Base-by-base conservation (phyloP, 2,797 vertebrate species). In the Hozukius guyotensis region DNA sequence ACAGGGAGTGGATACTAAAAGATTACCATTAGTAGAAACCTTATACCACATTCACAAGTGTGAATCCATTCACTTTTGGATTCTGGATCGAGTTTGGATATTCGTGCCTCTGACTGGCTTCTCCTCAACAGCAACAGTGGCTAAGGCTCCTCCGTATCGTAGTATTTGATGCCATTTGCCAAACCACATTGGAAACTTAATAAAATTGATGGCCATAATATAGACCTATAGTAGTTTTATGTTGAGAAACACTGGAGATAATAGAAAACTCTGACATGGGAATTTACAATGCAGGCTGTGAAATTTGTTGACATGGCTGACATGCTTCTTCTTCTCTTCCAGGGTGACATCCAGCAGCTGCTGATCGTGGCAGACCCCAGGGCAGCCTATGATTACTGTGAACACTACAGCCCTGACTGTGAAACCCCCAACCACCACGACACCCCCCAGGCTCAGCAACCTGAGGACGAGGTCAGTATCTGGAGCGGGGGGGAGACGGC, bases 281-380 rank as follows among this genome's bases (percentile, higher is more conserved):
- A 84, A 53, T 81, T 72, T 60, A 52, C 22, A 64, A 29, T 14
- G 2, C 6, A 18, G 5, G n/a, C 32, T 60, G 66, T 77, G 46
- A 86, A 82, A 77, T 75, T 3, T 80, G 53, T 64, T 82, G 68
- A 82, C 62, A 55, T 52, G 27, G 27, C 65, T 89, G 59, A 88
- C 73, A 25, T 68, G 68, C 31, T 77, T 65, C 42, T 57, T 72
- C 25, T 78, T 93, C 16, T 70, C 31, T 80, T 94, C n/a, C 90
- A 99, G 99, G 99, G 99, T 42, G 99, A 99, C 84, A 98, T 99
- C 94, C 99, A 99, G 90, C 99, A 99, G 92, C 93, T 99, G 85
- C 88, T 99, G 91, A 97, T 99, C 81, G 94, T 97, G 80, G 96
- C 95, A 8, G 98, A 99, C 92, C 96, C 98, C 79, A 96, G 96